Evolutionary conservation across 2,888 invertebrate species (phyloP).

Genomic region (Watsonalla binaria): DNA sequence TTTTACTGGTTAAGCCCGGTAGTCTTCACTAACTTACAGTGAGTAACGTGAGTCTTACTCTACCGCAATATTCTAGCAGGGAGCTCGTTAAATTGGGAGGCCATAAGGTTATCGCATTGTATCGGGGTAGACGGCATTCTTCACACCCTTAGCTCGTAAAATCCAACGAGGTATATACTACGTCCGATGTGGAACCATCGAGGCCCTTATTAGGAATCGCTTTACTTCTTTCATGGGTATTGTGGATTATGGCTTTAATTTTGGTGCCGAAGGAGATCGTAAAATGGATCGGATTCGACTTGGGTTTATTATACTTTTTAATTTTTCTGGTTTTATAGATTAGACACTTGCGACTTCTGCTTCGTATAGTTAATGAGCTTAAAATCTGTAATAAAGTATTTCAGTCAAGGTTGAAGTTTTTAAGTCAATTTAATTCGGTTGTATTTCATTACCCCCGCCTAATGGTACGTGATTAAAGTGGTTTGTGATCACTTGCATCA

Average conservation of each 20-base stretch:
- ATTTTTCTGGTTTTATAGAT: not conserved
- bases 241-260: constrained; percentile 28
- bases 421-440: no score
- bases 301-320: not conserved
- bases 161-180: constrained; percentile 37
- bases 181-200: constrained; percentile 38
- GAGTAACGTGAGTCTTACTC: constrained; percentile 17
- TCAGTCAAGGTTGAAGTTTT: no score
- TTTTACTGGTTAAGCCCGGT: not conserved
- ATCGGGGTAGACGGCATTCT: constrained; percentile 41
- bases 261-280: not conserved
- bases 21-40: not conserved
- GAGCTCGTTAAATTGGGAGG: constrained; percentile 31
- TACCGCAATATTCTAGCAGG: constrained; percentile 25
- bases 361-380: no score
- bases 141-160: constrained; percentile 49
- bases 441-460: no score
- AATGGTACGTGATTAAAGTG: no score
- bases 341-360: no score
- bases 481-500: no score
- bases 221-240: constrained; percentile 30
- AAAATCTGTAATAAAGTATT: no score
- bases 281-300: constrained; percentile 13
- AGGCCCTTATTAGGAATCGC: constrained; percentile 36
- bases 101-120: constrained; percentile 34